Percentiles rank a stretch among this genome's conserved stretches.
Conservation (phyloP, 2,113 vertebrate genomes). For the Porphyrio hochstetteri region DNA sequence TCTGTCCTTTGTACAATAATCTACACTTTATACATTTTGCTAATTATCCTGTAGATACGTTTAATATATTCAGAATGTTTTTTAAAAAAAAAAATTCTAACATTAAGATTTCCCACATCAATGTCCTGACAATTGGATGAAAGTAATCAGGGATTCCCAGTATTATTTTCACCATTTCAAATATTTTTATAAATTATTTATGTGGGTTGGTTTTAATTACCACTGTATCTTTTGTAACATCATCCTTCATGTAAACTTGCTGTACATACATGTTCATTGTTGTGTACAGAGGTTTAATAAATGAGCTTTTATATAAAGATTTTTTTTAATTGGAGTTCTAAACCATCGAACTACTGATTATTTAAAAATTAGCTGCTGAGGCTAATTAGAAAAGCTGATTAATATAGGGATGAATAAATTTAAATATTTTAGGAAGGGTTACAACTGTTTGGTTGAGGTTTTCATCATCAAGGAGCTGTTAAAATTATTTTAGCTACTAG, state of each 20-base stretch:
- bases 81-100: slow-evolving; percentile 44
- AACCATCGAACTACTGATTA: neutral
- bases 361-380: neutral
- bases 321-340: neutral
- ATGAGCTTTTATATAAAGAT: slow-evolving; percentile 66
- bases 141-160: slow-evolving; percentile 70
- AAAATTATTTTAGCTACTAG: neutral
- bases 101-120: slow-evolving; percentile 54
- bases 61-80: slow-evolving; percentile 77
- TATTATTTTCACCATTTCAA: slow-evolving; percentile 58
- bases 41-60: slow-evolving; percentile 74
- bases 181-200: slow-evolving; percentile 81
- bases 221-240: slow-evolving; percentile 75
- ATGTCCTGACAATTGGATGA: slow-evolving; percentile 53
- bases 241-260: slow-evolving; percentile 65
- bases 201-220: slow-evolving; percentile 70
- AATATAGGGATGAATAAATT: neutral
- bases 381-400: neutral
- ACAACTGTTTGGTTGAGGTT: neutral
- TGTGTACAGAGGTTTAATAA: slow-evolving; percentile 81
- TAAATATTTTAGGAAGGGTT: neutral
- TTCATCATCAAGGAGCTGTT: neutral
- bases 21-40: slow-evolving; percentile 77
- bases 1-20: slow-evolving; percentile 76
- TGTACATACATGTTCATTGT: slow-evolving; percentile 65